These are phyloP conservation scores for Poeciliopsis retropinna DNA, from an alignment of 2,113 vertebrate genomes.

Conservation along the genomic window DNA sequence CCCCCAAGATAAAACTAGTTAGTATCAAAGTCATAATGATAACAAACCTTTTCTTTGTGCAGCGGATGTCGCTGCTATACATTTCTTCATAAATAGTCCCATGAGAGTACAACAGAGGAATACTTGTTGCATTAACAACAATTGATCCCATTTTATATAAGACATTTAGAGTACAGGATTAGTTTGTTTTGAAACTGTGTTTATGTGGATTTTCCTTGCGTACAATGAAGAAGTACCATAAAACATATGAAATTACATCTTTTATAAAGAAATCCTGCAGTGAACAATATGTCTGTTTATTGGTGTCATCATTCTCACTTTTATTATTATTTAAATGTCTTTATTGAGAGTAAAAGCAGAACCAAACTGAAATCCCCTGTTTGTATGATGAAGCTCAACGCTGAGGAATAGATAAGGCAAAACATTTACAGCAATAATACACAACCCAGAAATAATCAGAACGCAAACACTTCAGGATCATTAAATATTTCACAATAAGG, in stretches of 20 bases:
- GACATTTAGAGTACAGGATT: conserved; percentile 22
- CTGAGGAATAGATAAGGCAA: too few species aligned
- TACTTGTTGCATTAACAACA: conserved; percentile 26
- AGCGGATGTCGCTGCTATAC: not conserved
- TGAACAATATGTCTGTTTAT: conserved; percentile 27
- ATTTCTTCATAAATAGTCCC: conserved; percentile 4
- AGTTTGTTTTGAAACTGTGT: conserved; percentile 47
- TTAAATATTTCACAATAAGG: too few species aligned
- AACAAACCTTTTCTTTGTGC: conserved; percentile 22
- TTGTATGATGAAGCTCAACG: too few species aligned
- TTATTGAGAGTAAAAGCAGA: too few species aligned
- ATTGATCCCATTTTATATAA: conserved; percentile 12
- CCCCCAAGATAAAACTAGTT: conserved; percentile 8
- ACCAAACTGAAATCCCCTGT: too few species aligned
- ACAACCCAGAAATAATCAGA: too few species aligned
- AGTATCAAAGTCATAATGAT: conserved; percentile 11
- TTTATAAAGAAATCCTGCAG: conserved; percentile 75
- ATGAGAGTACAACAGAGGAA: conserved; percentile 5
- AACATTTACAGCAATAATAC: too few species aligned
- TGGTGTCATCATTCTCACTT: conserved; percentile 6
- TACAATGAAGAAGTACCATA: conserved; percentile 49
- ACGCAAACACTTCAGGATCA: too few species aligned
- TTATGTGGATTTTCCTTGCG: conserved; percentile 56
- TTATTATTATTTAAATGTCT: too few species aligned
- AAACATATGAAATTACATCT: conserved; percentile 67